Percentiles rank a stretch among this genome's conserved stretches.
phyloP scores from a whole-genome alignment of 2,113 vertebrate species.

The Peromyscus leucopus region DNA sequence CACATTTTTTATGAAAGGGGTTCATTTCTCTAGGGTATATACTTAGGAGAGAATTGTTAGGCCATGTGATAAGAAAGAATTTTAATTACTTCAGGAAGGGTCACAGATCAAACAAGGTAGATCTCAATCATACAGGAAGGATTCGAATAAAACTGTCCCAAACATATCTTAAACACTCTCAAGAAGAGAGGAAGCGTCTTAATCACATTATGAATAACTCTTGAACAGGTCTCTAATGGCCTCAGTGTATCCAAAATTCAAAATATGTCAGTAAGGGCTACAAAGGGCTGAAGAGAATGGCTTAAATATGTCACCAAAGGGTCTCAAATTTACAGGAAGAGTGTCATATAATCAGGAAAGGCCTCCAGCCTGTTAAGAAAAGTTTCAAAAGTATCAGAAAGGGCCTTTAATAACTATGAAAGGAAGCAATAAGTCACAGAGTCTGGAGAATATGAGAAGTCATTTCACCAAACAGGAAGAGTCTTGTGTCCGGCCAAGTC shows the following conservation, averaged over 20 bases:
- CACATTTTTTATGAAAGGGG: constrained; percentile 52
- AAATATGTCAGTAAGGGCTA: constrained; percentile 30
- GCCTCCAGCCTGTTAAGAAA: background rate
- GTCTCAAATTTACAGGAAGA: constrained; percentile 26
- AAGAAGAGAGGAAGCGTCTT: constrained; percentile 15
- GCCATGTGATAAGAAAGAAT: constrained; percentile 14
- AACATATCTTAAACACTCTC: constrained; percentile 36
- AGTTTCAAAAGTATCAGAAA: constrained; percentile 23
- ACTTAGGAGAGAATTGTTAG: constrained; percentile 22
- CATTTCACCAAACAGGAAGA: constrained; percentile 28
- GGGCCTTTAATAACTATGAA: constrained; percentile 3
- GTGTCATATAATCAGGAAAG: constrained; percentile 21
- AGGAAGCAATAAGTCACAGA: background rate
- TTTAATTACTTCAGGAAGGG: constrained; percentile 37
- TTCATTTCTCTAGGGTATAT: constrained; percentile 25
- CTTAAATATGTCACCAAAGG: constrained; percentile 32
- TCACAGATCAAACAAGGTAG: constrained; percentile 52
- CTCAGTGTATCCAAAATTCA: background rate
- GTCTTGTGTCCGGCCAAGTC: background rate
- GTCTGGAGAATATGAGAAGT: constrained; percentile 1
- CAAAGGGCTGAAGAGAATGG: background rate
- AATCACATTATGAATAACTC: constrained; percentile 22
- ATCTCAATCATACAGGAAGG: constrained; percentile 27
- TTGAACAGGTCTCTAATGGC: constrained; percentile 14
- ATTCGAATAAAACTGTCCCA: constrained; percentile 5